A percentile compares a stretch with the other conserved stretches of the same genome.
These are phyloP conservation scores for Ceratina calcarata DNA, from an alignment of 1,140 invertebrate genomes.

Conservation along the genomic window DNA sequence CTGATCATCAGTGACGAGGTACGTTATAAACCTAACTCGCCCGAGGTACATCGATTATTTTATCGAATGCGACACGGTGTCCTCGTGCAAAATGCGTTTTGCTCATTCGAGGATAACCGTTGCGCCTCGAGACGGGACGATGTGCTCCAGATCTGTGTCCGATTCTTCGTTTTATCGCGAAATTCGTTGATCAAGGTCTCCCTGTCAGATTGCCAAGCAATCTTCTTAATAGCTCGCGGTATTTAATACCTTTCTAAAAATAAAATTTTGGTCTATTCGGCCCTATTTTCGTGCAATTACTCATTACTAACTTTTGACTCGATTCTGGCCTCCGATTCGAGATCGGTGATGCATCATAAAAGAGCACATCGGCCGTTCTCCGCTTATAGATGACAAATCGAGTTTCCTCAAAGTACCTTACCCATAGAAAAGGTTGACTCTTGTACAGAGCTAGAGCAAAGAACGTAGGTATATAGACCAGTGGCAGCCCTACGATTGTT, in stretches of 20 bases:
- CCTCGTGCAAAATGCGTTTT: background rate
- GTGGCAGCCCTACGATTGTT: slow-evolving; percentile 50
- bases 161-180: slow-evolving; percentile 12
- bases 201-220: slow-evolving; percentile 60
- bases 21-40: slow-evolving; percentile 70
- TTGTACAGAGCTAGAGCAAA: slow-evolving; percentile 42
- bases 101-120: background rate
- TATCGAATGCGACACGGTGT: slow-evolving; percentile 6
- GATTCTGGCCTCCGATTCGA: background rate
- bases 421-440: slow-evolving; percentile 19
- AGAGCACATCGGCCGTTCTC: background rate
- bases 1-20: slow-evolving; percentile 97
- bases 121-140: background rate
- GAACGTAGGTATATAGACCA: slow-evolving; percentile 53
- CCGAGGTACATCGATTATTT: slow-evolving; percentile 49
- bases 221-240: slow-evolving; percentile 48
- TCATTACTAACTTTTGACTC: slow-evolving; percentile 37
- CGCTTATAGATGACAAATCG: slow-evolving; percentile 3
- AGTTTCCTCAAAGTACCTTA: background rate
- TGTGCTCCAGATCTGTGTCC: slow-evolving; percentile 18
- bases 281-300: slow-evolving; percentile 54
- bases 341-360: slow-evolving; percentile 37
- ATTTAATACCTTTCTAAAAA: slow-evolving; percentile 35
- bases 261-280: slow-evolving; percentile 21
- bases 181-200: slow-evolving; percentile 43